Conservation (phyloP, 2,113 vertebrate genomes). For the Nothobranchius furzeri region DNA sequence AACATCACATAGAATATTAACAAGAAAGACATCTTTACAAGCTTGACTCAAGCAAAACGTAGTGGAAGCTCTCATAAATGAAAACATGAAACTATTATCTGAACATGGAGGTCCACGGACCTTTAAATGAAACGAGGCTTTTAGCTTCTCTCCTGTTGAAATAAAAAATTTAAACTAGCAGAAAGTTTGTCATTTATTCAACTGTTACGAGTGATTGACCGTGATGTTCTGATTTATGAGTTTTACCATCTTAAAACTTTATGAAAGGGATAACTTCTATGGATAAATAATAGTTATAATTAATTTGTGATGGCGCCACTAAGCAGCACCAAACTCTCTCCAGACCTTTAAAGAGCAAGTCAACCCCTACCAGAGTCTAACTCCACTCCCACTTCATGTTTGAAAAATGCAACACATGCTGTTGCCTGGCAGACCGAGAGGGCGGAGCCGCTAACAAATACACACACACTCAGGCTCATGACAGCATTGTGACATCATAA, state of each 20-base stretch:
- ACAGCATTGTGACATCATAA: too few species aligned
- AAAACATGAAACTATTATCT: conserved; percentile 57
- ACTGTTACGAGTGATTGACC: background rate
- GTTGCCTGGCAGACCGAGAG: too few species aligned
- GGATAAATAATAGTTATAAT: background rate
- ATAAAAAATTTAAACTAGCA: conserved; percentile 3
- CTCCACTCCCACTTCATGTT: too few species aligned
- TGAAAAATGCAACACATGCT: too few species aligned
- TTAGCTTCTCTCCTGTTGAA: background rate
- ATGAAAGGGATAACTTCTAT: background rate
- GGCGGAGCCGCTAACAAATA: background rate
- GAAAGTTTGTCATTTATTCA: background rate
- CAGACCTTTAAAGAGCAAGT: too few species aligned
- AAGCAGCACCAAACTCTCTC: too few species aligned
- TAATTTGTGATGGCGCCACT: too few species aligned
- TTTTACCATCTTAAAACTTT: background rate
- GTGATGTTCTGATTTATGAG: background rate
- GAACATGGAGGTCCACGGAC: conserved; percentile 12
- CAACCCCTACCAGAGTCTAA: too few species aligned
- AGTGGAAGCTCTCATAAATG: conserved; percentile 75
- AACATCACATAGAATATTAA: conserved; percentile 16
- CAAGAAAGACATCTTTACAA: conserved; percentile 70
- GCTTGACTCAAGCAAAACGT: conserved; percentile 93
- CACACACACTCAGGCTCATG: background rate
- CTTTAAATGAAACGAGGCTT: background rate